A percentile compares a stretch with the other conserved stretches of the same genome.
These are phyloP conservation scores for Melinaea menophilus DNA, from an alignment of 2,888 invertebrate genomes.

Conservation along the genomic window DNA sequence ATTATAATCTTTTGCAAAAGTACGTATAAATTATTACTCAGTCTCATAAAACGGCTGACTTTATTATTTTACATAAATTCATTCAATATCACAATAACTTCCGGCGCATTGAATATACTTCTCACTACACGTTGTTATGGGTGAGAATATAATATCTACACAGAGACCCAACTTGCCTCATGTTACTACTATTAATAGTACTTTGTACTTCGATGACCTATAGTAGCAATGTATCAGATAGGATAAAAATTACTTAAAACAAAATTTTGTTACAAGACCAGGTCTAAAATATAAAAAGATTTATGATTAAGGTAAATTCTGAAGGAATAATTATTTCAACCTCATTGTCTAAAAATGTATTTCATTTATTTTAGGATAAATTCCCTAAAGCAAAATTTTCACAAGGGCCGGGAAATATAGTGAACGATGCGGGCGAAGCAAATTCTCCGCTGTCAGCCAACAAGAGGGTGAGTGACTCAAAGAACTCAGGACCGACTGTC, in stretches of 20 bases:
- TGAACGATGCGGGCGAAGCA: constrained; percentile 8
- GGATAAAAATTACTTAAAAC: too few species aligned
- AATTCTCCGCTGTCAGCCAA: constrained; percentile 12
- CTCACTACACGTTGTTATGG: too few species aligned
- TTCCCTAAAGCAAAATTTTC: constrained; percentile 3
- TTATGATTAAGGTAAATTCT: not conserved
- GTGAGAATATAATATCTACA: too few species aligned
- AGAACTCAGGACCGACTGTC: constrained; percentile 26
- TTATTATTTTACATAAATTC: not conserved
- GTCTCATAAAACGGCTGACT: constrained; percentile 33
- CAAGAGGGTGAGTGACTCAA: constrained; percentile 15
- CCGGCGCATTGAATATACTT: too few species aligned
- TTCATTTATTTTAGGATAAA: constrained; percentile 1
- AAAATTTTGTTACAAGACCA: too few species aligned
- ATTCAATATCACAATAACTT: too few species aligned
- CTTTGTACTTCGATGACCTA: too few species aligned
- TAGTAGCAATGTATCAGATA: too few species aligned
- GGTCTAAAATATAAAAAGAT: not conserved
- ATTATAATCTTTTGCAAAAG: constrained; percentile 43
- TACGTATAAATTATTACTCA: constrained; percentile 35
- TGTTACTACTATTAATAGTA: too few species aligned
- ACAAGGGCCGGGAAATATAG: constrained; percentile 3
- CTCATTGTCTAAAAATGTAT: not conserved
- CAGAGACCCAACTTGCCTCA: too few species aligned
- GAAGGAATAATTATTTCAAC: not conserved